Evolutionary conservation across 1,140 invertebrate genomes (phyloP), one percentile per base, ranked within the genome.

Genomic region (Probaryconus sp.): DNA sequence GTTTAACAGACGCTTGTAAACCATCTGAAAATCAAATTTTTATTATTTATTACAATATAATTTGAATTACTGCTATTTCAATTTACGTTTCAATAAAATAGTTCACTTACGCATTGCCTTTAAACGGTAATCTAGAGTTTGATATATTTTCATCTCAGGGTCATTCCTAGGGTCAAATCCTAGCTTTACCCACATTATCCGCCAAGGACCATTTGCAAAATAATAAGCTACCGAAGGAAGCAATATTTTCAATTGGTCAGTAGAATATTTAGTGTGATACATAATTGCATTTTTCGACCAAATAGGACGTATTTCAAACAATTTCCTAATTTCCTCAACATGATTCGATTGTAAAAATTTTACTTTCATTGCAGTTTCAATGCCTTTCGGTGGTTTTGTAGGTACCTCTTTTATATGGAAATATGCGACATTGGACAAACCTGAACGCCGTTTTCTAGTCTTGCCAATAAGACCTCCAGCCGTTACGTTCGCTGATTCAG

Each of bases 151-250:
- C 17, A 94, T 90, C 1, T 88, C 81, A n/a, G 92, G 92, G 72
- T 96, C 92, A 77, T 92, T 93, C 31, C 94, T 88, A 0, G 96
- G 96, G 88, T 98, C 95, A 79, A 96, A 97, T 0, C 95, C 96
- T 78, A 93, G 92, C 80, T 89, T 91, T 0, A 95, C 92, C 93
- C 96, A 98, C 80, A 94, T 90, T 37, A 92, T 91, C 50, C 95
- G 89, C 95, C 96, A 99, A 0, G 97, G 97, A 0, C 97, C 97
- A 72, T 91, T 94, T 7, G 90, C 89, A 84, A 93, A 95, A 82
- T 96, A 96, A 83, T 95, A 95, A 0, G 95, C 94, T 0, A 95
- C 85, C 17, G 91, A 90, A 0, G 96, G 95, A 30, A 98, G 85
- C 24, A 97, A 89, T 77, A 92, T 90, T 86, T 95, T 97, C 0